phyloP scores from a whole-genome alignment of 2,888 invertebrate genomes.

The Rhaphigaster nebulosa region DNA sequence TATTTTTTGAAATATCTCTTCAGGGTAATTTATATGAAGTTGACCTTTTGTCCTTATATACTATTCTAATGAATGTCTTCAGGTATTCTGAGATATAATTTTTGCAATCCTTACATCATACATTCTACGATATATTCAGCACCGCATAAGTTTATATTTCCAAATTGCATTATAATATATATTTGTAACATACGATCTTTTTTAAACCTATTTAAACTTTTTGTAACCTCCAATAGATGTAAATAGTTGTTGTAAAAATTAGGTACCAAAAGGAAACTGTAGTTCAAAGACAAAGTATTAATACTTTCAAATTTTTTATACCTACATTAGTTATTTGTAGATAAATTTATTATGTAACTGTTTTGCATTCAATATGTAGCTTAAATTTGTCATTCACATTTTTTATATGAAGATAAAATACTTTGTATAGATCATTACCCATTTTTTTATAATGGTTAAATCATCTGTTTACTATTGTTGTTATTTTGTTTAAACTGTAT shows the following conservation, averaged over 20 bases:
- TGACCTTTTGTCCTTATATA: conserved; percentile 57
- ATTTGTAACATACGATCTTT: conserved; percentile 63
- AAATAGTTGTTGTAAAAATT: conserved; percentile 66
- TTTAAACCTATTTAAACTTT: conserved; percentile 63
- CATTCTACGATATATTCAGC: conserved; percentile 55
- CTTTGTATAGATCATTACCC: conserved; percentile 54
- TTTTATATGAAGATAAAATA: conserved; percentile 59
- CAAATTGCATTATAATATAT: conserved; percentile 62
- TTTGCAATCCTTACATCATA: conserved; percentile 52
- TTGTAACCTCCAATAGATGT: conserved; percentile 66
- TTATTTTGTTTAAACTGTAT: conserved; percentile 60
- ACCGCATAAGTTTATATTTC: conserved; percentile 56
- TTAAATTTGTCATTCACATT: conserved; percentile 59
- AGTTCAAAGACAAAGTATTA: conserved; percentile 65
- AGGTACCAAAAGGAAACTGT: conserved; percentile 64
- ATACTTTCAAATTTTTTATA: conserved; percentile 62
- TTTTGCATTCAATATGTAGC: conserved; percentile 59
- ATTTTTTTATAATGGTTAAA: conserved; percentile 57
- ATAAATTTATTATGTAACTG: conserved; percentile 60
- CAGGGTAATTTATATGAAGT: conserved; percentile 62
- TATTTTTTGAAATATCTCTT: conserved; percentile 62
- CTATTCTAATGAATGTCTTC: conserved; percentile 57
- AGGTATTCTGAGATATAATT: conserved; percentile 57
- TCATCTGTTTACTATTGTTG: conserved; percentile 58
- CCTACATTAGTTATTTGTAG: conserved; percentile 61